phyloP scores from a whole-genome alignment of 2,888 invertebrate species.

The Cheiracanthium punctorium region DNA sequence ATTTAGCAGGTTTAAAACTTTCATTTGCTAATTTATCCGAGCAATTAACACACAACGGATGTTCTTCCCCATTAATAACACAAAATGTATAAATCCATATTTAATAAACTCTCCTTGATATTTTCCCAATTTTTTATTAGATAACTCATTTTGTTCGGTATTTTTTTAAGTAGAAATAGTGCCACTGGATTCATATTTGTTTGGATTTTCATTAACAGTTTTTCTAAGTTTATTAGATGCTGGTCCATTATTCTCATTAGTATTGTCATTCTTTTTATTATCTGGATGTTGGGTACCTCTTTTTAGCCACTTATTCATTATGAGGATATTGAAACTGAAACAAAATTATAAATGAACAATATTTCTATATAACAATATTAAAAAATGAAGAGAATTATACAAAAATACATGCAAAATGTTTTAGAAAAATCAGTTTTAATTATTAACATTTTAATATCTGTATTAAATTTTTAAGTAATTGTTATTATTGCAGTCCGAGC shows the following conservation, averaged over 20 bases:
- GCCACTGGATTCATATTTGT: conserved; percentile 26
- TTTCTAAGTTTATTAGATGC: conserved; percentile 30
- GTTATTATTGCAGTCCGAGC: no score
- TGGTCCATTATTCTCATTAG: conserved; percentile 36
- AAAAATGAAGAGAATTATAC: neutral
- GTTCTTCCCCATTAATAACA: conserved; percentile 20
- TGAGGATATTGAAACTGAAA: neutral
- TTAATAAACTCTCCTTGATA: conserved; percentile 39
- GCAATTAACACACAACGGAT: conserved; percentile 17
- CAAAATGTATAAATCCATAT: conserved; percentile 24
- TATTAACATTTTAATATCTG: no score
- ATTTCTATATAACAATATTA: conserved; percentile 11
- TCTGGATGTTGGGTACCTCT: conserved; percentile 8
- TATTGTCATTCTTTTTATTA: conserved; percentile 34
- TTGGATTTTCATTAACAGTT: conserved; percentile 19
- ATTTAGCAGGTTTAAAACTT: conserved; percentile 24
- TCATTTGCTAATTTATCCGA: conserved; percentile 23
- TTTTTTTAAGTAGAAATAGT: conserved; percentile 32
- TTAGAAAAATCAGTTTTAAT: no score
- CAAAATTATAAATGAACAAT: conserved; percentile 13
- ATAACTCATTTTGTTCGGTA: conserved; percentile 24
- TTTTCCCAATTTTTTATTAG: conserved; percentile 37
- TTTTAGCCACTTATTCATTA: no score
- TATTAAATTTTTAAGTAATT: no score
- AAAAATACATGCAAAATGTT: no score